These are phyloP conservation scores for Isichthys henryi DNA, from an alignment of 2,113 vertebrate species.

Conservation along the genomic window DNA sequence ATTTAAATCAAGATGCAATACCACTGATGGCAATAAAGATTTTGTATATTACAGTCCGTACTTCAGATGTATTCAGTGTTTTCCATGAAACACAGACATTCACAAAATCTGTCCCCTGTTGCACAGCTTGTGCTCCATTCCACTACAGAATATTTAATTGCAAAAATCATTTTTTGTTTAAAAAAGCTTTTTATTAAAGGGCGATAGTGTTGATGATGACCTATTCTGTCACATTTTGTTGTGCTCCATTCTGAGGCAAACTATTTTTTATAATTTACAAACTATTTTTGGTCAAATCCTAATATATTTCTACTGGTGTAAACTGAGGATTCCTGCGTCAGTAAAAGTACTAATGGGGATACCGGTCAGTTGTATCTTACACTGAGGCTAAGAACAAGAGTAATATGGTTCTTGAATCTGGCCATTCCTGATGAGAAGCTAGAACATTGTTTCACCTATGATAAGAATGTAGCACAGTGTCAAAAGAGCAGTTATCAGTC, in stretches of 20 bases:
- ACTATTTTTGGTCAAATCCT: neutral
- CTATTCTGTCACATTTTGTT: neutral
- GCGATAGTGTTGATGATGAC: neutral
- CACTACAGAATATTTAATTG: neutral
- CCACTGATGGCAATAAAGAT: neutral
- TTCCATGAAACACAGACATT: neutral
- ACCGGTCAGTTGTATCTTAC: neutral
- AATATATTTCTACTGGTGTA: neutral
- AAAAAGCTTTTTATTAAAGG: neutral
- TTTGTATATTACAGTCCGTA: neutral
- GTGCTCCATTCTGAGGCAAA: neutral
- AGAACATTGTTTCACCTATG: neutral
- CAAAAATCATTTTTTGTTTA: neutral
- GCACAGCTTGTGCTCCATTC: neutral
- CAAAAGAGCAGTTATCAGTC: neutral
- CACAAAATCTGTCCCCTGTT: neutral
- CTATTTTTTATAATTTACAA: neutral
- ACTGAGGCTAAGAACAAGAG: neutral
- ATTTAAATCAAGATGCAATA: neutral
- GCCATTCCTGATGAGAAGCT: neutral
- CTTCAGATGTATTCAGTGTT: neutral
- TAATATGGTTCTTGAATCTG: neutral
- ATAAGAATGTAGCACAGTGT: neutral
- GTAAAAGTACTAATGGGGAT: neutral
- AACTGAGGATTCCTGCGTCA: neutral